These are phyloP conservation scores for Cossypha niveicapilla DNA, from an alignment of 2,797 vertebrate species.

Conservation along the genomic window DNA sequence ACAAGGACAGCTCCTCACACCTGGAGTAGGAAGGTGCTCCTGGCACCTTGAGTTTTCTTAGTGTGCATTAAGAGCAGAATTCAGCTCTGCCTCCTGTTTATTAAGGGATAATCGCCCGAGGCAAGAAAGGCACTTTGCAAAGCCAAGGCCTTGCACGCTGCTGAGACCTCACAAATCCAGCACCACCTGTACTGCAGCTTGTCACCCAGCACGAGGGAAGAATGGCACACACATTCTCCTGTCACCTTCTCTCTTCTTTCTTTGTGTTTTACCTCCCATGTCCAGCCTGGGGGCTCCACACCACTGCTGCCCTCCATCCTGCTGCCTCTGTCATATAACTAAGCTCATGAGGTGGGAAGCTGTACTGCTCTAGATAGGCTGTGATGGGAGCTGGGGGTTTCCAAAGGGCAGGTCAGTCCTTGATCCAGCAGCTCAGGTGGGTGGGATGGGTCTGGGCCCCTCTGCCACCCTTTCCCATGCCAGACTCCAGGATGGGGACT, in stretches of 20 bases:
- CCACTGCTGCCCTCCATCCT: not conserved
- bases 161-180: not conserved
- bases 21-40: fast-evolving
- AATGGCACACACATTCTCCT: not conserved
- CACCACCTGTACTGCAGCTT: fast-evolving
- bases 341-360: not conserved
- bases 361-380: not conserved
- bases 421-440: not conserved
- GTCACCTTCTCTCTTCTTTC: not conserved
- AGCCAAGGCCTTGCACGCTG: not conserved
- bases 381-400: not conserved
- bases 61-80: not conserved
- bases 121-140: not conserved
- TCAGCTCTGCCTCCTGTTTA: not conserved
- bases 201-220: not conserved
- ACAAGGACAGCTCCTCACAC: fast-evolving
- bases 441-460: not conserved
- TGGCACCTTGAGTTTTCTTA: not conserved
- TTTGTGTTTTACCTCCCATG: not conserved
- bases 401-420: not conserved
- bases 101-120: fast-evolving
- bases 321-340: fast-evolving
- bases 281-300: not conserved
- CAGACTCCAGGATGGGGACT: not conserved
- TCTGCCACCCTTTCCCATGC: not conserved